Evolutionary conservation across 2,113 vertebrate genomes (phyloP).

Genomic region (Hypomesus transpacificus): DNA sequence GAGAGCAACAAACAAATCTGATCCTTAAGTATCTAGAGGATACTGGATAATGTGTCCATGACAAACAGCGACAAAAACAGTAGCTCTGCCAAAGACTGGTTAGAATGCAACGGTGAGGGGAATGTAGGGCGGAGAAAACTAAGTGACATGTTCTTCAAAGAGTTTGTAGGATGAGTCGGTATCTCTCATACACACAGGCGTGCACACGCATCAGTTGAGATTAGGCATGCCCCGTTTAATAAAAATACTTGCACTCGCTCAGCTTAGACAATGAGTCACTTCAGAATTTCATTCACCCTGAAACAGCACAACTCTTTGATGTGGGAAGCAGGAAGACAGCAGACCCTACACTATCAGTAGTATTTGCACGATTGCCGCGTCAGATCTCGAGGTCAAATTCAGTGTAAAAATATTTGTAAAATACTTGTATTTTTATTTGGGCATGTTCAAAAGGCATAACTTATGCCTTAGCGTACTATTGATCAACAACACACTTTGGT

Average conservation of each 20-base stretch:
- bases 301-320: constrained; percentile 66
- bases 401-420: background rate
- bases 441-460: constrained; percentile 2
- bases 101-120: no score
- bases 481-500: constrained; percentile 14
- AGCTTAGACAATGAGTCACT: constrained; percentile 63
- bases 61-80: no score
- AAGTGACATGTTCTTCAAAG: no score
- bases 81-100: no score
- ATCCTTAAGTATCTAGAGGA: background rate
- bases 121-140: no score
- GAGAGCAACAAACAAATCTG: constrained; percentile 45
- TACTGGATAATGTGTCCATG: no score
- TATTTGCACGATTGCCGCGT: constrained; percentile 36
- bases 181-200: background rate
- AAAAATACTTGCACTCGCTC: constrained; percentile 33
- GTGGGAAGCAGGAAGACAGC: constrained; percentile 52
- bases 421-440: background rate
- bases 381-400: constrained; percentile 25
- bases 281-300: constrained; percentile 52
- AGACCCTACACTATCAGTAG: constrained; percentile 45
- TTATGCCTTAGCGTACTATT: background rate
- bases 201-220: constrained; percentile 11
- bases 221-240: constrained; percentile 30
- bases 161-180: no score